phyloP scores from a whole-genome alignment of 2,113 vertebrate genomes.

The Hippocampus abdominalis region DNA sequence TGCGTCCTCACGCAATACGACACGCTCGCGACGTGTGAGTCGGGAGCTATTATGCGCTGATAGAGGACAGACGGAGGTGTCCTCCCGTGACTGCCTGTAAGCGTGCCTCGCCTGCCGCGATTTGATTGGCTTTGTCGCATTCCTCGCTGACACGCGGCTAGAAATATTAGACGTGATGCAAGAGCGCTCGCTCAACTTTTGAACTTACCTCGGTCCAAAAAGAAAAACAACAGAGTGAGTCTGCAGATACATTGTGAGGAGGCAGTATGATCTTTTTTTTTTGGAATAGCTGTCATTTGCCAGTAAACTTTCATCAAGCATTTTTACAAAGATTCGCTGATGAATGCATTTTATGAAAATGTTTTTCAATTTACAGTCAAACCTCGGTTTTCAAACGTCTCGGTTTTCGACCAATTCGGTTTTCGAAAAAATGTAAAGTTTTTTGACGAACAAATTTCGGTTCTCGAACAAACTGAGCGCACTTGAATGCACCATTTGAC shows the following conservation, averaged over 20 bases:
- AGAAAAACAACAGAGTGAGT: background rate
- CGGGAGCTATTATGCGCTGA: conserved; percentile 16
- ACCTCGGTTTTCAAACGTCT: too few species aligned
- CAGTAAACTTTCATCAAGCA: background rate
- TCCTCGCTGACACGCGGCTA: conserved; percentile 4
- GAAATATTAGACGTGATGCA: background rate
- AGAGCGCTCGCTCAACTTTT: conserved; percentile 1
- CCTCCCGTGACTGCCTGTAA: conserved; percentile 28
- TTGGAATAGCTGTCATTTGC: background rate
- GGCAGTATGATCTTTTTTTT: background rate
- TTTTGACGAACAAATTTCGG: too few species aligned
- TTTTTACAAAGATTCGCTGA: background rate
- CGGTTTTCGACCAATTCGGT: too few species aligned
- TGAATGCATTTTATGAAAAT: background rate
- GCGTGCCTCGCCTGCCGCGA: conserved; percentile 27
- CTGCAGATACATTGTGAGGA: too few species aligned
- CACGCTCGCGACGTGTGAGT: conserved; percentile 5
- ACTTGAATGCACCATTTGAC: too few species aligned
- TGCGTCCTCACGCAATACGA: background rate
- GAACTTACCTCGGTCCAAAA: background rate
- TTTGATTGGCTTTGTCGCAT: conserved; percentile 7
- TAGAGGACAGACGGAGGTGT: conserved; percentile 26
- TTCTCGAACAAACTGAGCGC: too few species aligned
- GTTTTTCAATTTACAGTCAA: too few species aligned
- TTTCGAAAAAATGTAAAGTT: too few species aligned